Conservation (phyloP, 2,797 vertebrate species). For the Sebastes variabilis region DNA sequence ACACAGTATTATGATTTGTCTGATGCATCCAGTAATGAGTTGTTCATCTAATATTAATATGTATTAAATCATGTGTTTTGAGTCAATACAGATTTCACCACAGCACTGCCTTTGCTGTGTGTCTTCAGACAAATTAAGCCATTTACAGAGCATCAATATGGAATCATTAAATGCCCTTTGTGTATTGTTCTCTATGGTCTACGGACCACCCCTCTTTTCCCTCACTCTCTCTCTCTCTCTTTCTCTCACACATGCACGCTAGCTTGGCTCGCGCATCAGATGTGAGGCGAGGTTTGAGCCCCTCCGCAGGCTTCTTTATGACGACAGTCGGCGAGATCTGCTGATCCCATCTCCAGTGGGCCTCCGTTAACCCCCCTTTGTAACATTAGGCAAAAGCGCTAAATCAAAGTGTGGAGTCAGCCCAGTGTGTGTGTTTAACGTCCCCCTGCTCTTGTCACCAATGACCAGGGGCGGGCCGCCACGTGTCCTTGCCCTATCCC, state of each 20-base stretch:
- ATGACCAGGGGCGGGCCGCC: conserved; percentile 83
- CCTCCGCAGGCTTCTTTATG: conserved; percentile 77
- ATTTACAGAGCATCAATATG: conserved; percentile 82
- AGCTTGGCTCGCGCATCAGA: conserved; percentile 59
- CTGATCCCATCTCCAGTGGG: conserved; percentile 82
- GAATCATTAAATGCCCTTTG: conserved; percentile 81
- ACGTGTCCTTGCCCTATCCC: conserved; percentile 84
- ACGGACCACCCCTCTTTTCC: conserved; percentile 65
- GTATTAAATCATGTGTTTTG: conserved; percentile 77
- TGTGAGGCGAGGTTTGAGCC: conserved; percentile 66
- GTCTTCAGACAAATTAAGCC: conserved; percentile 81
- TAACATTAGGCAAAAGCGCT: conserved; percentile 83
- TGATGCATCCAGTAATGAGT: conserved; percentile 79
- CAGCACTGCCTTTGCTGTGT: conserved; percentile 64
- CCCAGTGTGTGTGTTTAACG: conserved; percentile 83
- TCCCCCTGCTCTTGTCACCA: conserved; percentile 83
- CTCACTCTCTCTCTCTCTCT: conserved; percentile 17
- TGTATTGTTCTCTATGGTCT: conserved; percentile 80
- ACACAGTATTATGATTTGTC: conserved; percentile 74
- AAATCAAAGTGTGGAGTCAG: conserved; percentile 85
- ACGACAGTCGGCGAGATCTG: conserved; percentile 79
- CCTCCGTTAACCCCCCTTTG: conserved; percentile 74
- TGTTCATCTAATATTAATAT: conserved; percentile 81
- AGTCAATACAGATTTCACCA: conserved; percentile 74
- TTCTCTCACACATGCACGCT: not conserved